Evolutionary conservation across 2,888 invertebrate genomes (phyloP).

Genomic region (Cosmia trapezina): DNA sequence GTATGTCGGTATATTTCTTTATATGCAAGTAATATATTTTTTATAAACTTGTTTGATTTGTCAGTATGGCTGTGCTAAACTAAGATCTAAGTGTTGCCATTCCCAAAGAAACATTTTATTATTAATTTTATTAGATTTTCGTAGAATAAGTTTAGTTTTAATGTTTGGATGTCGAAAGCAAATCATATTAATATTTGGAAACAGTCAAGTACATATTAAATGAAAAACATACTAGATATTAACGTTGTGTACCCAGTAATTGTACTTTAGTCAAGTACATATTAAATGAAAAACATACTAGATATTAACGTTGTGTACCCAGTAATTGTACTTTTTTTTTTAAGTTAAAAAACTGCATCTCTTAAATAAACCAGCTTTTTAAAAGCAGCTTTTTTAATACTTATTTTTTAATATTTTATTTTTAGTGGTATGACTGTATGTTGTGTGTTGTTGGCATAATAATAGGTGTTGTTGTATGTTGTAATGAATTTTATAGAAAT

Average conservation of each 20-base stretch:
- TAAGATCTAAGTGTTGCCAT: conserved; percentile 60
- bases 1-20: conserved; percentile 1
- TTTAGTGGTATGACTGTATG: conserved; percentile 20
- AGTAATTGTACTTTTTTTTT: neutral
- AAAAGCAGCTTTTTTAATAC: neutral
- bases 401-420: neutral
- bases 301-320: neutral
- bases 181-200: neutral
- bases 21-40: neutral
- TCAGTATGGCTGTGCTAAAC: conserved; percentile 68
- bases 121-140: conserved; percentile 30
- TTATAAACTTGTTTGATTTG: conserved; percentile 40
- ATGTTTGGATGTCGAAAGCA: conserved; percentile 9
- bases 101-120: conserved; percentile 60
- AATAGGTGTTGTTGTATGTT: conserved; percentile 19
- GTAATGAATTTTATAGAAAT: conserved; percentile 26
- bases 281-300: conserved; percentile 5
- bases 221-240: conserved; percentile 1
- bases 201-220: conserved; percentile 16
- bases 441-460: conserved; percentile 25
- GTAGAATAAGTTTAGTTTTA: conserved; percentile 33
- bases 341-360: neutral
- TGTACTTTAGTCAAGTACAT: conserved; percentile 17
- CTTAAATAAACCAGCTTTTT: conserved; percentile 17
- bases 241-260: neutral